phyloP scores from a whole-genome alignment of 2,888 invertebrate genomes.

The Tigriopus californicus region DNA sequence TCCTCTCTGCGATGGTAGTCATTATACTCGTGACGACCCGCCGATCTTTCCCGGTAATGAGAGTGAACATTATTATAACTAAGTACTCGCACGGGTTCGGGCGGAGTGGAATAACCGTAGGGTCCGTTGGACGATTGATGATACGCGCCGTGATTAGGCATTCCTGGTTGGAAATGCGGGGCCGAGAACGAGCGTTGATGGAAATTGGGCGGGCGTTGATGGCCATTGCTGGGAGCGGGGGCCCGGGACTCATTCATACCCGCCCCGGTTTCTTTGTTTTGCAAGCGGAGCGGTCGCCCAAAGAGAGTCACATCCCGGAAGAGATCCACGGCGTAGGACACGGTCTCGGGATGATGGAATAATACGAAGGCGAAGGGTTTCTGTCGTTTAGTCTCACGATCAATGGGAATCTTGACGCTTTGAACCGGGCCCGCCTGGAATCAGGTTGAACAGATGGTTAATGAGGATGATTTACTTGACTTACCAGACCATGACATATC shows the following conservation, averaged over 20 bases:
- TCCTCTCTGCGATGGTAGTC: too few relatives aligned
- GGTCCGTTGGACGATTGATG: too few relatives aligned
- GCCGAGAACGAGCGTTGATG: conserved; percentile 5
- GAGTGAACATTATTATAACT: too few relatives aligned
- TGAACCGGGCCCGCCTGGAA: conserved; percentile 7
- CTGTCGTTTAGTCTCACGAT: background rate
- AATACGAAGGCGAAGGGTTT: conserved; percentile 8
- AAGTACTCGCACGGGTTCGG: too few relatives aligned
- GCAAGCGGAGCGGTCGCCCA: background rate
- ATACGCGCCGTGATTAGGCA: too few relatives aligned
- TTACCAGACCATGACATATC: background rate
- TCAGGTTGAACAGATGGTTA: background rate
- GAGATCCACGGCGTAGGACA: background rate
- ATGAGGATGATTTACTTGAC: background rate
- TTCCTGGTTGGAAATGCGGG: background rate
- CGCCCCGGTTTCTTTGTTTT: background rate
- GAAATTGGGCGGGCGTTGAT: background rate
- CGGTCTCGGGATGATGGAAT: conserved; percentile 7
- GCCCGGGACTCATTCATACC: background rate
- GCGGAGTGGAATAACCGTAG: too few relatives aligned
- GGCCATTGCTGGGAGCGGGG: background rate
- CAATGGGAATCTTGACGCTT: conserved; percentile 1
- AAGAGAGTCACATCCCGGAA: background rate
- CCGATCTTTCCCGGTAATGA: too few relatives aligned
- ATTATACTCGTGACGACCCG: too few relatives aligned